Percentiles rank a stretch among this genome's conserved stretches.
These are phyloP conservation scores for Acipenser ruthenus DNA, from an alignment of 2,797 vertebrate genomes.

Conservation along the genomic window DNA sequence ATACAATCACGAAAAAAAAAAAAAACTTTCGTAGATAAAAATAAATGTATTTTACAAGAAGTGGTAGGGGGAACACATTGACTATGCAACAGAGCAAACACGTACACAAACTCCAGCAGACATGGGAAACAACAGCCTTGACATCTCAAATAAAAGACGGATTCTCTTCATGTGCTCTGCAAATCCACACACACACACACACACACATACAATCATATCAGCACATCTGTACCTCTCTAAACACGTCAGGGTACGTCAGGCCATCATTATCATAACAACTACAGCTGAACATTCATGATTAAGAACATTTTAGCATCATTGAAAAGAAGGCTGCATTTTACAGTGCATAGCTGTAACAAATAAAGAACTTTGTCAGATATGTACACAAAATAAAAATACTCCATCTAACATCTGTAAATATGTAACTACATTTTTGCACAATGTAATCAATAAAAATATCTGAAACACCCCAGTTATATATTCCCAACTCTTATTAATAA, in stretches of 20 bases:
- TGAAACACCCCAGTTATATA: conserved; percentile 70
- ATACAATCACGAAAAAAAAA: conserved; percentile 83
- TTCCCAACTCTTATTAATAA: conserved; percentile 62
- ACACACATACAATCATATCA: conserved; percentile 88
- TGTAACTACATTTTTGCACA: conserved; percentile 75
- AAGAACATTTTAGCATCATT: conserved; percentile 86
- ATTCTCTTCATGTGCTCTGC: conserved; percentile 58
- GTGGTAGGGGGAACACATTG: conserved; percentile 62
- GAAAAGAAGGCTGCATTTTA: conserved; percentile 98
- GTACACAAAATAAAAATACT: conserved; percentile 99
- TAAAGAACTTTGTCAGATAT: conserved; percentile 87
- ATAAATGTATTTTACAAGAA: conserved; percentile 65
- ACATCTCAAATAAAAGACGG: conserved; percentile 44
- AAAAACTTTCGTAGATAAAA: too few relatives aligned
- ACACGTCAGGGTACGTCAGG: conserved; percentile 88
- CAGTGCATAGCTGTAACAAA: conserved; percentile 99
- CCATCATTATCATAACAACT: conserved; percentile 77
- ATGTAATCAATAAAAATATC: conserved; percentile 80
- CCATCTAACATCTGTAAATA: conserved; percentile 91
- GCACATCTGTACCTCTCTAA: conserved; percentile 80
- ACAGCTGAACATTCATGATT: conserved; percentile 95
- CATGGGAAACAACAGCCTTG: conserved; percentile 42
- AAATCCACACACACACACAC: conserved; percentile 47
- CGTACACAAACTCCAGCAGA: conserved; percentile 47
- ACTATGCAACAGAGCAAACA: conserved; percentile 57